These are phyloP conservation scores for Apogon talboti DNA, from an alignment of 2,797 vertebrate genomes.

Conservation along the genomic window DNA sequence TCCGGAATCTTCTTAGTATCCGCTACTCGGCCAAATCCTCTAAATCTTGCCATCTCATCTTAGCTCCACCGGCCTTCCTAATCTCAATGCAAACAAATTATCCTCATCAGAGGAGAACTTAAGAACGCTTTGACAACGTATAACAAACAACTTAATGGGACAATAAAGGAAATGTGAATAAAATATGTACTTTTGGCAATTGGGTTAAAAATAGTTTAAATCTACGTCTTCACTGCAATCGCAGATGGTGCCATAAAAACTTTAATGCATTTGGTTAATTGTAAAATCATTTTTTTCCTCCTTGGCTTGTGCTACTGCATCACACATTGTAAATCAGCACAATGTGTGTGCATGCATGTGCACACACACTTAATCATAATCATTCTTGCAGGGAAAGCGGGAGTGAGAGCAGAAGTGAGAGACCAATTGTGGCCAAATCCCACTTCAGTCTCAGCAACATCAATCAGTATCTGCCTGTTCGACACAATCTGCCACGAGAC, in stretches of 20 bases:
- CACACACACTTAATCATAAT: constrained; percentile 66
- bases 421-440: constrained; percentile 75
- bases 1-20: constrained; percentile 85
- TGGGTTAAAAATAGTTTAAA: neutral
- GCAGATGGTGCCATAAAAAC: neutral
- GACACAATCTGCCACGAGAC: constrained; percentile 69
- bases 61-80: constrained; percentile 81
- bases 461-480: constrained; percentile 68
- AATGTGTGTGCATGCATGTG: constrained; percentile 23
- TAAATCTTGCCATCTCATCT: constrained; percentile 87
- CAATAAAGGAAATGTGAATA: neutral
- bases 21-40: constrained; percentile 83
- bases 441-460: constrained; percentile 65
- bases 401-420: constrained; percentile 53
- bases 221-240: neutral
- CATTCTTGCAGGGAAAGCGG: constrained; percentile 68
- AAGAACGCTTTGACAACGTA: constrained; percentile 44
- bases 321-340: constrained; percentile 47
- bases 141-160: constrained; percentile 41
- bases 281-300: neutral
- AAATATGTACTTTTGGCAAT: too few species aligned
- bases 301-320: constrained; percentile 20
- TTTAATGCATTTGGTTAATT: constrained; percentile 7
- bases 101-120: constrained; percentile 79
- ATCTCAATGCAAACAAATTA: constrained; percentile 85